Percentiles rank a stretch among this genome's conserved stretches.
These are phyloP conservation scores for Otolemur garnettii DNA, from an alignment of 2,113 vertebrate species.

Conservation along the genomic window DNA sequence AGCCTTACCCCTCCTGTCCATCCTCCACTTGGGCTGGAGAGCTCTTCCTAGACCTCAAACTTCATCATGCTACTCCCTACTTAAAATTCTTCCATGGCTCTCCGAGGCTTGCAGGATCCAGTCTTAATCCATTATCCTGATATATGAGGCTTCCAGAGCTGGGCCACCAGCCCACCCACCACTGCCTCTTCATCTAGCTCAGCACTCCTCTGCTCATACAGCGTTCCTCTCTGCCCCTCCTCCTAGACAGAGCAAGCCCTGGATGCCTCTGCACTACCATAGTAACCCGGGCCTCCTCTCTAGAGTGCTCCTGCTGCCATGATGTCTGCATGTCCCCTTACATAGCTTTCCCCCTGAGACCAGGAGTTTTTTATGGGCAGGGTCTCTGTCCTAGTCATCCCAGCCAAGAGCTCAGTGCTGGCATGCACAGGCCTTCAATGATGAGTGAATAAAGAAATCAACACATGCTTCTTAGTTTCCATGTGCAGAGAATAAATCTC, in stretches of 20 bases:
- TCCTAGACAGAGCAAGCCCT: background rate
- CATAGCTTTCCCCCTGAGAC: background rate
- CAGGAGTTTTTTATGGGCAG: background rate
- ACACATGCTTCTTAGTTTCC: background rate
- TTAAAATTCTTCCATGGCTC: conserved; percentile 18
- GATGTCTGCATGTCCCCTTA: background rate
- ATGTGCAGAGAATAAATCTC: background rate
- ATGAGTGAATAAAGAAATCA: background rate
- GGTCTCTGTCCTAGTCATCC: background rate
- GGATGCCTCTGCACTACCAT: background rate
- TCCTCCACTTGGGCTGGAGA: background rate
- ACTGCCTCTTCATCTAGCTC: background rate
- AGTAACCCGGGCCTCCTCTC: conserved; percentile 2
- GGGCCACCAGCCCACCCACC: background rate
- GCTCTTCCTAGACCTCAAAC: background rate
- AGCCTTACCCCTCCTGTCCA: background rate
- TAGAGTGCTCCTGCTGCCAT: background rate
- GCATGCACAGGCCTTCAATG: background rate
- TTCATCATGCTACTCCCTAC: background rate
- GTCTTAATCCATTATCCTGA: background rate
- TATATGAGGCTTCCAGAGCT: background rate
- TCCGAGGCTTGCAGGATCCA: background rate
- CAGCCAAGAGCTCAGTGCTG: background rate
- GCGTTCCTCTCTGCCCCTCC: background rate
- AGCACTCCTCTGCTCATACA: background rate